Evolutionary conservation across 2,888 invertebrate species (phyloP), one percentile per base, ranked within the genome.

Genomic region (Sarcophaga variegata): DNA sequence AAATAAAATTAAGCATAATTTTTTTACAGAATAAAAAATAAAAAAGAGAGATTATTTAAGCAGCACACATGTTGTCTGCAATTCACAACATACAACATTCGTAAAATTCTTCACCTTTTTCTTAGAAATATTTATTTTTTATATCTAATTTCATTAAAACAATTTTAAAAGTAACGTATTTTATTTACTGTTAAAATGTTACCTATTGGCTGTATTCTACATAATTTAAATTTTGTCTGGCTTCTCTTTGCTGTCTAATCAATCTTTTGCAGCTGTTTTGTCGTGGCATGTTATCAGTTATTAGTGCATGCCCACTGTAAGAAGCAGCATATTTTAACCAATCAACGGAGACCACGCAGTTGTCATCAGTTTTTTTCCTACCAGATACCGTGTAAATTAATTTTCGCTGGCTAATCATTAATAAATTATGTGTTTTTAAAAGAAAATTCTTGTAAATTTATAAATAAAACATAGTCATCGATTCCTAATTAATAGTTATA

Each of bases 331-430:
- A 20, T 54, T 69, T 62, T 67, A 25, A 74, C 88, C 88, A 89
- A 89, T 89, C 88, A 88, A 72, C 82, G 75, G 17, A 66, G 74
- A 87, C 83, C 88, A 88, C 88, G 88, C 71, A 87, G 20, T 59
- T 77, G 20, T 54, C 60, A 66, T 22, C 54, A 64, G n/a, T 71
- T 12, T 66, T 79, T 81, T 87, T 54, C 69, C 2, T 67, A 59
- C 47, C 67, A 47, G 22, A 82, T 64, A 71, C n/a, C 62, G 60
- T 77, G 14, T 1, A 27, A 20, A 64, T 14, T 20, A 27, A 14
- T 64, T 59, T 75, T 66, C 70, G 37, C 25, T 25, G 59, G 64
- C 11, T 45, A 77, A 67, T 20, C 49, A 25, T 63, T 66, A 81
- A 20, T 69, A 86, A 85, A 75, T 59, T 59, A 85, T 82, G 77